phyloP scores from a whole-genome alignment of 2,113 vertebrate species.

The Pelodiscus sinensis region DNA sequence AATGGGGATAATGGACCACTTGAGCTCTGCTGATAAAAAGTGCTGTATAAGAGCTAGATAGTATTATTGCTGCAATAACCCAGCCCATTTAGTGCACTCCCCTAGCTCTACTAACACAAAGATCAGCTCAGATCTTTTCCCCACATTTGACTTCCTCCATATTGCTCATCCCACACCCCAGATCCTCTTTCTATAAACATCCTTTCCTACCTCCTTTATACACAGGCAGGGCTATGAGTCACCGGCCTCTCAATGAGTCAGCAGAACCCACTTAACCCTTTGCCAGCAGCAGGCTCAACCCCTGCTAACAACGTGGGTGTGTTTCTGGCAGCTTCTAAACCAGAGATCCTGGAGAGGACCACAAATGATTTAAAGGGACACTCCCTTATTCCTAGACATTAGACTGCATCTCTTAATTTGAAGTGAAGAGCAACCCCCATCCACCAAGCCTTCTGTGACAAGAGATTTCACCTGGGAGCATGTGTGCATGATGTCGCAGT shows the following conservation, averaged over 20 bases:
- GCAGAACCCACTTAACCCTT: neutral
- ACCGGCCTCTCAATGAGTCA: neutral
- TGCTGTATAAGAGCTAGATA: neutral
- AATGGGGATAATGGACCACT: neutral
- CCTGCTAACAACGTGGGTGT: rapidly evolving
- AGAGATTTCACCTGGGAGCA: neutral
- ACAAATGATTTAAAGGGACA: rapidly evolving
- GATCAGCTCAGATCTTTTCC: neutral
- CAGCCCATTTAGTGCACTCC: neutral
- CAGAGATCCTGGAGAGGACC: rapidly evolving
- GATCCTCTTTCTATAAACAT: neutral
- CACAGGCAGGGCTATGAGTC: neutral
- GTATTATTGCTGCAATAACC: neutral
- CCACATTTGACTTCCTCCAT: neutral
- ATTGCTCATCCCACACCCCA: neutral
- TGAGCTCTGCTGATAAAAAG: neutral
- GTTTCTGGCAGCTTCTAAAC: neutral
- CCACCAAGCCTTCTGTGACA: rapidly evolving
- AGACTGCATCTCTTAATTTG: rapidly evolving
- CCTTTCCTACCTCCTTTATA: neutral
- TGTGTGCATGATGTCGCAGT: slow-evolving; percentile 9
- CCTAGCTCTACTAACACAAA: neutral
- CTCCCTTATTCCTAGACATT: rapidly evolving
- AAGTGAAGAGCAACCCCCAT: neutral
- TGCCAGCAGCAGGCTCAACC: neutral